Conservation (phyloP, 2,888 invertebrate species). For the Sesamia inferens region DNA sequence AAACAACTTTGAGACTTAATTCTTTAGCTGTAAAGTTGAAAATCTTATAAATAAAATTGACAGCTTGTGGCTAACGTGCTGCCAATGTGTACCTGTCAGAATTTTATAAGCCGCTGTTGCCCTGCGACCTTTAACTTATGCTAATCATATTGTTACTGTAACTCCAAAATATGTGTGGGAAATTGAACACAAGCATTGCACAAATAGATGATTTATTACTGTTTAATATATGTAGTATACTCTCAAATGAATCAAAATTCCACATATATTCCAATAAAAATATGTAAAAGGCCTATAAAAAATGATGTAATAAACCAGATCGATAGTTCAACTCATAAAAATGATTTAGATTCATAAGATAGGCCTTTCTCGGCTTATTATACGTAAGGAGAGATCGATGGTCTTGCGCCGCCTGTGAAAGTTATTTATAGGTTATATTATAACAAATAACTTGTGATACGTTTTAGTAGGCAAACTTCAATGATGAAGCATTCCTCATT, state of each 20-base stretch:
- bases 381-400: slow-evolving; percentile 65
- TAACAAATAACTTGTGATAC: slow-evolving; percentile 32
- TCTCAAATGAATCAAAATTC: slow-evolving; percentile 23
- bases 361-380: slow-evolving; percentile 36
- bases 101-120: background rate
- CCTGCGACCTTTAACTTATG: background rate
- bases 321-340: slow-evolving; percentile 29
- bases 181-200: slow-evolving; percentile 18
- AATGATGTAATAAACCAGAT: slow-evolving; percentile 47
- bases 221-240: slow-evolving; percentile 5
- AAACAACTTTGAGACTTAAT: no score
- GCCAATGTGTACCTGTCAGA: background rate
- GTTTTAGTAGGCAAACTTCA: slow-evolving; percentile 30
- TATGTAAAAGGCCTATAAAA: slow-evolving; percentile 34
- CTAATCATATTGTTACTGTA: background rate
- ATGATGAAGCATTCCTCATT: slow-evolving; percentile 43
- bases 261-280: slow-evolving; percentile 34
- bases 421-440: slow-evolving; percentile 63
- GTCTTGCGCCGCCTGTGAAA: slow-evolving; percentile 53
- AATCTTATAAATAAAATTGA: no score
- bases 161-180: slow-evolving; percentile 1
- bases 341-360: slow-evolving; percentile 50
- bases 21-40: no score
- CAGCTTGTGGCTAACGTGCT: no score
- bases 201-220: slow-evolving; percentile 21